Conservation (phyloP, 2,113 vertebrate species). For the Progne subis region DNA sequence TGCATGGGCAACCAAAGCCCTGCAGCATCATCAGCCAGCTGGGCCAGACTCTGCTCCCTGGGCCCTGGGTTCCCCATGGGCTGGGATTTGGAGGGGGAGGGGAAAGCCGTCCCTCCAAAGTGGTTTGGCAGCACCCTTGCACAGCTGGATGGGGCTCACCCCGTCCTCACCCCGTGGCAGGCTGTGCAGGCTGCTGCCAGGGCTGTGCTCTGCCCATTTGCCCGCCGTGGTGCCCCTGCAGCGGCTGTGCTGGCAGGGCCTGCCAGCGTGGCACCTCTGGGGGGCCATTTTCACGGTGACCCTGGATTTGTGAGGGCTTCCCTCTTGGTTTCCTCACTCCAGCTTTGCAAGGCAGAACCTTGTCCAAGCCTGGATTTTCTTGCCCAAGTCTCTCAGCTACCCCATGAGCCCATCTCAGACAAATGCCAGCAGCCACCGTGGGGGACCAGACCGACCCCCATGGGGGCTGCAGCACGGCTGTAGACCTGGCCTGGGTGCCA, state of each 20-base stretch:
- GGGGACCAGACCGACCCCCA: rapidly evolving
- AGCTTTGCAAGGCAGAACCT: not conserved
- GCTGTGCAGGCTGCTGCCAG: not conserved
- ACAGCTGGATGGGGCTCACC: not conserved
- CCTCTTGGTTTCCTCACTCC: not conserved
- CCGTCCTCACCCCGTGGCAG: rapidly evolving
- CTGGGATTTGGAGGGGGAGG: not conserved
- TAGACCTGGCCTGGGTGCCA: not conserved
- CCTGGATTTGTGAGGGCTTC: not conserved
- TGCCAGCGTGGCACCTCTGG: rapidly evolving
- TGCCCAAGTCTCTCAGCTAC: not conserved
- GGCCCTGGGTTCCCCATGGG: rapidly evolving
- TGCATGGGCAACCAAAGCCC: not conserved
- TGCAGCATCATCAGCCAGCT: not conserved
- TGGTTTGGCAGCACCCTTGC: not conserved
- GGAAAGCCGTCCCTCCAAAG: not conserved
- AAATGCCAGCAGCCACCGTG: not conserved
- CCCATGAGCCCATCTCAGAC: not conserved
- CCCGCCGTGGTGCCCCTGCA: rapidly evolving
- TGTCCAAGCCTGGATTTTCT: not conserved
- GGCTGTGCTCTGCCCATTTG: not conserved
- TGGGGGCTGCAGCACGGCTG: not conserved
- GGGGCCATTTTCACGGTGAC: rapidly evolving
- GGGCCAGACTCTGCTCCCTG: not conserved
- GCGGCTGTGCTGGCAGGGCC: not conserved